Evolutionary conservation across 2,888 invertebrate genomes (phyloP).

Genomic region (Eupithecia subfuscata): DNA sequence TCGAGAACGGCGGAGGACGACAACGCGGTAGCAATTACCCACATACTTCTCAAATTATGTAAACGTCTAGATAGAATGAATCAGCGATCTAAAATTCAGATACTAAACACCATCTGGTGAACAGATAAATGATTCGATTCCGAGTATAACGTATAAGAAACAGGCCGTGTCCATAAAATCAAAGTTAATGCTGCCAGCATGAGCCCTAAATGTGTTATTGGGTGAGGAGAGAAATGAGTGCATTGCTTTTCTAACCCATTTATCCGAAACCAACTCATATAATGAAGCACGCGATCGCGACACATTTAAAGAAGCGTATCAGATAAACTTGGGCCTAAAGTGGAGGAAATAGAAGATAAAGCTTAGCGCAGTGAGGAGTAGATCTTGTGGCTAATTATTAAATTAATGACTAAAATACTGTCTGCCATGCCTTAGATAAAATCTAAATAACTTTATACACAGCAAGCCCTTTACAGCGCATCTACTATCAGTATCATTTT

Average conservation of each 20-base stretch:
- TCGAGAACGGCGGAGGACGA: background rate
- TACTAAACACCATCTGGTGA: conserved; percentile 3
- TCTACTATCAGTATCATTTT: background rate
- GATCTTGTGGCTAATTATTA: background rate
- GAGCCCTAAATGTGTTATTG: conserved; percentile 29
- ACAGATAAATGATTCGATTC: conserved; percentile 7
- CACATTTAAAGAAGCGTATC: background rate
- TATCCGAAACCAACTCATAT: background rate
- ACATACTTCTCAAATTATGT: conserved; percentile 1
- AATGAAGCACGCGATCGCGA: background rate
- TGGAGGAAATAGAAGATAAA: background rate
- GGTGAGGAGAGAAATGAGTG: conserved; percentile 26
- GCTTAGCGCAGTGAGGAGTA: background rate
- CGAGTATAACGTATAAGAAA: conserved; percentile 8
- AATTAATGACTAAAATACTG: background rate
- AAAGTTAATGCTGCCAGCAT: conserved; percentile 23
- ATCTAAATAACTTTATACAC: conserved; percentile 10
- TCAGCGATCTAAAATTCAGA: background rate
- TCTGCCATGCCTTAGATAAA: background rate
- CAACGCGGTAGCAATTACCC: background rate
- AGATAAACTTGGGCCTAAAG: background rate
- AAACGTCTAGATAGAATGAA: background rate
- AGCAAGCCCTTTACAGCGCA: background rate
- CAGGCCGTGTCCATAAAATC: conserved; percentile 32
- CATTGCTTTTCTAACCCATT: background rate